phyloP scores from a whole-genome alignment of 2,888 invertebrate species.

The Eretmocerus hayati region DNA sequence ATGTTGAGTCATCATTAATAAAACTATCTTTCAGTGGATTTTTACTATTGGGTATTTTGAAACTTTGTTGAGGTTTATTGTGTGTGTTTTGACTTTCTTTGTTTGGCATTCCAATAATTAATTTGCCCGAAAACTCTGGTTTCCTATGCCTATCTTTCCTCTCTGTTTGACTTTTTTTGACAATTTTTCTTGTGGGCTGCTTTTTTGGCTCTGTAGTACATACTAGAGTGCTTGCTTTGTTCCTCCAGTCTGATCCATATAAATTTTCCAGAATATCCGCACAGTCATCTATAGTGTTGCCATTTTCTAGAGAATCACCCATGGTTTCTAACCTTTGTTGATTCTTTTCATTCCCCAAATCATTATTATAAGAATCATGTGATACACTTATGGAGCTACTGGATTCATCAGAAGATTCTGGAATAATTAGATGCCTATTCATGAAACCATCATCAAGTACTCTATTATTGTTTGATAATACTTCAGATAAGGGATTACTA shows the following conservation, averaged over 20 bases:
- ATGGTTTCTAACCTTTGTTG: no score
- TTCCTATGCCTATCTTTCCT: conserved; percentile 25
- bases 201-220: conserved; percentile 33
- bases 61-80: conserved; percentile 4
- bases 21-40: conserved; percentile 28
- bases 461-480: no score
- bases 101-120: conserved; percentile 10
- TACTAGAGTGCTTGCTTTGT: conserved; percentile 36
- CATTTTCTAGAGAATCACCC: no score
- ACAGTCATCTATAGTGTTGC: conserved; percentile 29
- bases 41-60: conserved; percentile 13
- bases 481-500: no score
- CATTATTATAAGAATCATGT: no score
- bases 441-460: no score
- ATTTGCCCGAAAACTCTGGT: conserved; percentile 1
- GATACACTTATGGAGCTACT: no score
- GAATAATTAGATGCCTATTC: no score
- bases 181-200: conserved; percentile 17
- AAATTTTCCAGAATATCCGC: conserved; percentile 47
- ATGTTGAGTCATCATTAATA: conserved; percentile 31
- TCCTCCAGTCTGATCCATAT: conserved; percentile 54
- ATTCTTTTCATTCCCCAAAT: no score
- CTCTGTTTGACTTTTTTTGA: conserved; percentile 36
- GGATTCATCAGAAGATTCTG: no score
- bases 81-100: conserved; percentile 13